Conservation (phyloP, 2,113 vertebrate genomes). For the Eudyptes chrysolophus region DNA sequence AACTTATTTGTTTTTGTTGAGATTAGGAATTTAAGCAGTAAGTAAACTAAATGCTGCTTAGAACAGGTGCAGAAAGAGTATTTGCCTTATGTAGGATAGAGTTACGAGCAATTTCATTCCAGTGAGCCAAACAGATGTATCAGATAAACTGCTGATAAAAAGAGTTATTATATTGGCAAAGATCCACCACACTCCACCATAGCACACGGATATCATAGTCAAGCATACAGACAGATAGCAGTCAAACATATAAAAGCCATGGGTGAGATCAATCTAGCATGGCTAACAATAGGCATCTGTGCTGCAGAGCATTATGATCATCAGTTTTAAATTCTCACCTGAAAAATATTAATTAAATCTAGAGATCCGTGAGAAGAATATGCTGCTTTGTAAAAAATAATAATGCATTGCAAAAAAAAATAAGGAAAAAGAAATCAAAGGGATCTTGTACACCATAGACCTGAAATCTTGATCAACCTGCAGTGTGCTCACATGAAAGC, state of each 20-base stretch:
- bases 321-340: background rate
- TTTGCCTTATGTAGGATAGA: background rate
- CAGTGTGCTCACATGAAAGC: background rate
- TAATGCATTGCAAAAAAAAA: background rate
- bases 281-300: background rate
- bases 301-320: background rate
- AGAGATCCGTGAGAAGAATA: background rate
- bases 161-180: background rate
- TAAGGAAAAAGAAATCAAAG: background rate
- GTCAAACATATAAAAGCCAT: background rate
- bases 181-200: background rate
- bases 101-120: constrained; percentile 27
- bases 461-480: background rate
- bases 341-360: background rate
- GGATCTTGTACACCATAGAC: background rate
- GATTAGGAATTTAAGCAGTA: constrained; percentile 15
- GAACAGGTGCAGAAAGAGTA: constrained; percentile 43
- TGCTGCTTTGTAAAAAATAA: background rate
- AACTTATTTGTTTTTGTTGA: background rate
- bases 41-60: background rate
- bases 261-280: background rate
- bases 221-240: background rate
- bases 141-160: constrained; percentile 37
- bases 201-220: background rate
- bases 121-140: constrained; percentile 34